Evolutionary conservation across 2,888 invertebrate genomes (phyloP), one percentile per base, ranked within the genome.

Genomic region (Melanostoma mellinum): DNA sequence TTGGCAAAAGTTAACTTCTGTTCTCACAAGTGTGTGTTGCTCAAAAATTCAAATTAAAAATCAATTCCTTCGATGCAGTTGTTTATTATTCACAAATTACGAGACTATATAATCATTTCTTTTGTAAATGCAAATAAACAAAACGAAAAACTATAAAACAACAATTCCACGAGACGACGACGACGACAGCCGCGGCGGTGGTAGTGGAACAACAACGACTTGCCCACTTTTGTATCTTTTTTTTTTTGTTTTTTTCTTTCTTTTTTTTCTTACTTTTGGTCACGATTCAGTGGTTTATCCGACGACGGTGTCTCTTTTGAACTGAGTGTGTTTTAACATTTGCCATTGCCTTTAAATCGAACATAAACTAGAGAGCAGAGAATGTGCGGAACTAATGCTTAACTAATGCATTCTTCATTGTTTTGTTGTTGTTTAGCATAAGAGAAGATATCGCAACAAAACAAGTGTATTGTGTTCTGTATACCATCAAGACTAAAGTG

Each of bases 311-410:
- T 82, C 82, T 82, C 82, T 82, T 77, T 74, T 67, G 77, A 65
- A 82, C 82, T 82, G 82, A 82, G 73, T 56, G 46, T 46, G 36
- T 74, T 63, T 65, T 60, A 78, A 65, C 82, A 78, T 36, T 82
- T 69, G 77, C 68, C 48, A 40, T 69, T 77, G 73, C 69, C 73
- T 82, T 82, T 82, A 74, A 78, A 78, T 78, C 78, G 50, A 69
- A 69, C 63, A 50, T 6, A 52, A 46, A 36, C 35, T 10, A 36
- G 67, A 55, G 38, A 56, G 6, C 36, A 50, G 61, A 73, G 61
- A 55, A 52, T 53, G 55, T 55, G 56, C 61, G 68, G 56, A 46
- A 36, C 52, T 60, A 36, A 38, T 20, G 61, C 52, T 38, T 38
- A 61, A 8, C 61, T 63, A 50, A 63, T 38, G 44, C 50, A 60